Conservation (phyloP, 2,113 vertebrate genomes). For the Gavialis gangeticus region DNA sequence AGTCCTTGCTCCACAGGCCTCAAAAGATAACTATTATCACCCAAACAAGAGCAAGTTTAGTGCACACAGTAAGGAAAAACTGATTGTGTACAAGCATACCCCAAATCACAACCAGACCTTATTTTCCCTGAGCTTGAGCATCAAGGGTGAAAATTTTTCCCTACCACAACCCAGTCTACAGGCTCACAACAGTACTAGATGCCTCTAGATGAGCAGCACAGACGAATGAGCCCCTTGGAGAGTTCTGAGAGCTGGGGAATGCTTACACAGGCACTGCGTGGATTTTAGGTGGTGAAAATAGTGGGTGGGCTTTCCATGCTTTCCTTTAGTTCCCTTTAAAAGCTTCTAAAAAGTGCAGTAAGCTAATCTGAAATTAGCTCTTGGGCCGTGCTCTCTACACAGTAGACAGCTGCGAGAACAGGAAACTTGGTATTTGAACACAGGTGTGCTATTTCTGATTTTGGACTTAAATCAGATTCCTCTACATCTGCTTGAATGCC, state of each 20-base stretch:
- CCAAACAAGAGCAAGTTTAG: fast-evolving
- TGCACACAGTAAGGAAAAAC: fast-evolving
- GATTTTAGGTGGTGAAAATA: background rate
- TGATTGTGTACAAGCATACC: background rate
- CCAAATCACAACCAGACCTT: fast-evolving
- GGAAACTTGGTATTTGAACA: background rate
- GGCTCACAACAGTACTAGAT: background rate
- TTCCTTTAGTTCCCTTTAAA: background rate
- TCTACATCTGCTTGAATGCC: background rate
- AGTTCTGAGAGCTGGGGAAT: background rate
- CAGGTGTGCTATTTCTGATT: background rate
- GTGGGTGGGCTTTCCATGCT: fast-evolving
- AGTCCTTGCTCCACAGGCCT: fast-evolving
- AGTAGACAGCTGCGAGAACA: background rate
- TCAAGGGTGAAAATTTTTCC: background rate
- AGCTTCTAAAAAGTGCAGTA: background rate
- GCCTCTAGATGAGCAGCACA: background rate
- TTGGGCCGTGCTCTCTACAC: too few relatives aligned
- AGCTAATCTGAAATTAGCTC: too few relatives aligned
- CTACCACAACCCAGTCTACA: background rate
- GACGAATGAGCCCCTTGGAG: background rate
- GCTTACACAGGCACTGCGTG: fast-evolving
- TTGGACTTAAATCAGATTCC: background rate
- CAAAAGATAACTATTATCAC: background rate
- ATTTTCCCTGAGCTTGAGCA: background rate